Conservation (phyloP, 2,113 vertebrate genomes). For the Strix aluco region DNA sequence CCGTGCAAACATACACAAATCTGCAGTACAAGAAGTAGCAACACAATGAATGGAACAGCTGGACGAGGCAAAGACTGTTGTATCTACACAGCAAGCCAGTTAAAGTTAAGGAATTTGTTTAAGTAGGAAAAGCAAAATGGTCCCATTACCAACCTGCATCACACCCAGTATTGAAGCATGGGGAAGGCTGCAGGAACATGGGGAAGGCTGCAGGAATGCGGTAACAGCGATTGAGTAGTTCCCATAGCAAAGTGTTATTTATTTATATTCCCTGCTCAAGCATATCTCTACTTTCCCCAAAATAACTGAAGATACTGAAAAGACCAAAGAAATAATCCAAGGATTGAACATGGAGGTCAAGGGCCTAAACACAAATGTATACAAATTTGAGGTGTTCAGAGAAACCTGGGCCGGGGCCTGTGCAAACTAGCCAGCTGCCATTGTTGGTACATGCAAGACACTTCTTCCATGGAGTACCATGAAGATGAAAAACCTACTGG, state of each 20-base stretch:
- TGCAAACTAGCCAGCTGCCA: background rate
- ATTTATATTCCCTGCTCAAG: background rate
- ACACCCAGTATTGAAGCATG: accelerated
- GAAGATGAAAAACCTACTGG: background rate
- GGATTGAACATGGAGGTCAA: background rate
- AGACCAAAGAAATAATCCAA: background rate
- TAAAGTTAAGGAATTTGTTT: background rate
- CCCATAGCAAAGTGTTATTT: background rate
- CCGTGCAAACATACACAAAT: background rate
- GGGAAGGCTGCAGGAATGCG: background rate
- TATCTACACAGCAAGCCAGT: background rate
- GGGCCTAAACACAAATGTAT: background rate
- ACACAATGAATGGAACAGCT: background rate
- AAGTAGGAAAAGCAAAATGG: background rate
- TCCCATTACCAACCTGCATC: background rate
- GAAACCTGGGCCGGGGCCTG: background rate
- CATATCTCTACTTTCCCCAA: background rate
- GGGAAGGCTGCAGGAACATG: background rate
- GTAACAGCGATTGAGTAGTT: background rate
- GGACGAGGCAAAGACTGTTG: background rate
- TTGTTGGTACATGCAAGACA: background rate
- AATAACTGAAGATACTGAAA: background rate
- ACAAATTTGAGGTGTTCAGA: background rate
- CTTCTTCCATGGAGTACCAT: background rate
- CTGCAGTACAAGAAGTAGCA: background rate